Evolutionary conservation across 2,797 vertebrate genomes (phyloP).

Genomic region (Sebastes cheni): DNA sequence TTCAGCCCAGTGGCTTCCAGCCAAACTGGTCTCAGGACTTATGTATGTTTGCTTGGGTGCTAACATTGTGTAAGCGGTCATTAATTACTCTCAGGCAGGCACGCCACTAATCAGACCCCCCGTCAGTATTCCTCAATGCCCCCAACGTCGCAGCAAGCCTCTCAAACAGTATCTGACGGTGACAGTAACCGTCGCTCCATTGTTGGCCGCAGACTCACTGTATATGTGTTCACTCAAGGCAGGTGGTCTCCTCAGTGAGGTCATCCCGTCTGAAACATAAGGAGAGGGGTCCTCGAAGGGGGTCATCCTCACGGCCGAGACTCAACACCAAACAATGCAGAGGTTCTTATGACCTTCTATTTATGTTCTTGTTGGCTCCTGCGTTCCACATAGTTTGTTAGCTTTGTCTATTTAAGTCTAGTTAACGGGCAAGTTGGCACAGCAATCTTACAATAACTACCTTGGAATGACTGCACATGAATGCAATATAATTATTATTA

Average conservation of each 20-base stretch:
- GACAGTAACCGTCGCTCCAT: conserved; percentile 71
- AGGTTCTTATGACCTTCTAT: conserved; percentile 46
- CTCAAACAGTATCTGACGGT: conserved; percentile 37
- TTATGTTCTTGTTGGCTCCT: conserved; percentile 9
- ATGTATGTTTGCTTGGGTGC: conserved; percentile 31
- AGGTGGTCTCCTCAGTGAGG: conserved; percentile 75
- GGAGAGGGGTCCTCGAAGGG: conserved; percentile 38
- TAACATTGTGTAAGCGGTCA: conserved; percentile 51
- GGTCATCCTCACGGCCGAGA: conserved; percentile 37
- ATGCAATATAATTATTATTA: neutral
- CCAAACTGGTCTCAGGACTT: conserved; percentile 40
- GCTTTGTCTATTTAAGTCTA: neutral
- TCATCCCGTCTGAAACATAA: conserved; percentile 67
- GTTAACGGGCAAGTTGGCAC: neutral
- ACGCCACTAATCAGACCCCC: conserved; percentile 67
- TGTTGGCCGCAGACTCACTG: conserved; percentile 68
- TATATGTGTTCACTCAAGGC: conserved; percentile 63
- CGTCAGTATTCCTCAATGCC: conserved; percentile 43
- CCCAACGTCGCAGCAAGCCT: conserved; percentile 36
- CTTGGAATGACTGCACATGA: neutral
- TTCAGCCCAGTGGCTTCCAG: conserved; percentile 36
- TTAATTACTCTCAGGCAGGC: conserved; percentile 66
- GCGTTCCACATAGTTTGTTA: neutral
- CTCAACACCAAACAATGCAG: conserved; percentile 40
- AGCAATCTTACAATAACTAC: neutral